Base-by-base conservation (phyloP, 1,140 invertebrate genomes). In the Aethina tumida region DNA sequence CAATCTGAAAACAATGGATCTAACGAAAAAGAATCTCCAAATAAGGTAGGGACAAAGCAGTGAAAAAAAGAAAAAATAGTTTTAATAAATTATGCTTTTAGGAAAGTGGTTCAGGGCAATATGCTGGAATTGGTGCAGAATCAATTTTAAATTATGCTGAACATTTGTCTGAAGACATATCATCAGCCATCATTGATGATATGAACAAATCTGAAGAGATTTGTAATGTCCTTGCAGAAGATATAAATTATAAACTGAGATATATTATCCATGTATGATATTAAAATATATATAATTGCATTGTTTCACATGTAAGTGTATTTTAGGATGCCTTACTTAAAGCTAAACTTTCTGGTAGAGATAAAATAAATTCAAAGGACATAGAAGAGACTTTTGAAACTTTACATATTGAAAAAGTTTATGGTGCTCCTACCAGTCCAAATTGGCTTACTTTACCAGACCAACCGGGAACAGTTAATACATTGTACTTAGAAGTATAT, bases 211-310 rank as follows among this genome's bases (percentile, higher is more conserved):
- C 44, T 14, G 47, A 53, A 18, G 56, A 59, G 19, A 41, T 53
- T n/a, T 51, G 41, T 26, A 50, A 49, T 37, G 35, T 43, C 9
- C 43, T 60, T 19, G 47, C 53, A 7, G 56, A 60, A 46, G 58
- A 60, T 49, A 42, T 60, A 15, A 60, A 57, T 43, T 59, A 60
- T 41, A 59, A 58, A 39, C 39, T 60, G n/a, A 31, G 58, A n/a
- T 48, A 53, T 28, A 53, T 60, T 30, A 56, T 60, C 26, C 47
- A 58, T 50, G 58, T 60, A 50, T 33, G 24, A 4, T 16, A 7
- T 9, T 5, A 10, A 15, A 21, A 15, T 19, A 19, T 14, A 32
- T 32, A 24, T 17, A 25, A 14, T 32, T 19, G 12, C 26, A 30
- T n/a, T 28, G 13, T 35, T 17, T 26, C 5, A 12, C 25, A 18